Percentiles rank a stretch among this genome's conserved stretches.
Conservation (phyloP, 2,113 vertebrate species). For the Psephotus haematonotus region DNA sequence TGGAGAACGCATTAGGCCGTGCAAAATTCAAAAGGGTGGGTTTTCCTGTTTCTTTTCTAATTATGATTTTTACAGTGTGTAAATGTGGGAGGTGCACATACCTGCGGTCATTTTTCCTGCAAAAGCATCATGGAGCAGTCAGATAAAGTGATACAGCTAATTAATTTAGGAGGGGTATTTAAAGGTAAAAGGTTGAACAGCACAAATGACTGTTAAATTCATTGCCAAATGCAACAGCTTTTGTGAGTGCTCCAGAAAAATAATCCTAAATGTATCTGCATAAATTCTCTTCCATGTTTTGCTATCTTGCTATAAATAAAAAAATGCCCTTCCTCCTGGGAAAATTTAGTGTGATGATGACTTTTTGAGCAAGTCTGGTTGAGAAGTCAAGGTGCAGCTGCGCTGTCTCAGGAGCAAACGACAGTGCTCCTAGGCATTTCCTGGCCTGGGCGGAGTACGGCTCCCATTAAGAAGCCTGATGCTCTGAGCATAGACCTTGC, state of each 20-base stretch:
- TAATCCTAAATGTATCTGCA: neutral
- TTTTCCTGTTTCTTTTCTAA: conserved; percentile 52
- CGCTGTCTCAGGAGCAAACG: neutral
- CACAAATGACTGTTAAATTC: neutral
- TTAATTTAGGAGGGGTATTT: conserved; percentile 33
- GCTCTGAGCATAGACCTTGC: neutral
- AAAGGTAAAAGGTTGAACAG: conserved; percentile 23
- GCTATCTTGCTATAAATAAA: neutral
- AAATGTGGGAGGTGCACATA: conserved; percentile 41
- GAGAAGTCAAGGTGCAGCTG: neutral
- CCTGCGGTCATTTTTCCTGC: conserved; percentile 54
- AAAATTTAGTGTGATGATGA: neutral
- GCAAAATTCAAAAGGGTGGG: neutral
- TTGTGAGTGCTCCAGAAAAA: neutral
- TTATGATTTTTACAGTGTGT: neutral
- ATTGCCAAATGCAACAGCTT: neutral
- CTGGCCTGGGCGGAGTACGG: neutral
- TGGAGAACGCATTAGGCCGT: neutral
- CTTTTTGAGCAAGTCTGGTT: neutral
- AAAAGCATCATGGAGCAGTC: conserved; percentile 36
- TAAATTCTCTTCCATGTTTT: neutral
- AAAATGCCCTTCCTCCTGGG: neutral
- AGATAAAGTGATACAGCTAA: conserved; percentile 33
- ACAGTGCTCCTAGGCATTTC: neutral
- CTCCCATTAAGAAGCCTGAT: neutral